A percentile compares a stretch with the other conserved stretches of the same genome.
Evolutionary conservation across 2,113 vertebrate species (phyloP).

Genomic region (Mesitornis unicolor): DNA sequence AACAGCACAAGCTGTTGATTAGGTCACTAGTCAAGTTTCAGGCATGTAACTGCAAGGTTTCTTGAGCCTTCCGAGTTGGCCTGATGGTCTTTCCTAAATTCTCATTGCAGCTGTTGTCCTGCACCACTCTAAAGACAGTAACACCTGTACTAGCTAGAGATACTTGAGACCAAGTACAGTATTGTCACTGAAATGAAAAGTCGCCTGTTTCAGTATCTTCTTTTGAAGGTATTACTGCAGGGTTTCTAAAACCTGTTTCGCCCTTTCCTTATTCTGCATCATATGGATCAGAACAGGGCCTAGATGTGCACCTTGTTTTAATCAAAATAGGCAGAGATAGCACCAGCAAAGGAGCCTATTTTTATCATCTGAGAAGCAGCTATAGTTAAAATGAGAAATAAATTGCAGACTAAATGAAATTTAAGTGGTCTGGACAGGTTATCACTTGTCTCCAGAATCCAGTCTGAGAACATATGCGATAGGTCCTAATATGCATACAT

Average conservation of each 20-base stretch:
- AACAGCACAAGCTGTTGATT: not conserved
- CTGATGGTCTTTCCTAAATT: not conserved
- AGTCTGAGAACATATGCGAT: not conserved
- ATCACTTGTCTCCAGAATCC: not conserved
- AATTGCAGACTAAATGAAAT: slow-evolving; percentile 3
- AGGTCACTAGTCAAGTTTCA: not conserved
- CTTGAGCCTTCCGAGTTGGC: not conserved
- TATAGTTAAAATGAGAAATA: slow-evolving; percentile 29
- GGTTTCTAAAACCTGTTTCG: not conserved
- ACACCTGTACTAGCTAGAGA: not conserved
- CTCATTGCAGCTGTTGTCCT: not conserved
- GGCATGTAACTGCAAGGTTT: not conserved
- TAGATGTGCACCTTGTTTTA: not conserved
- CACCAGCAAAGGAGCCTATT: not conserved
- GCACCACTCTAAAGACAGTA: not conserved
- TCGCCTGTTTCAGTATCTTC: not conserved
- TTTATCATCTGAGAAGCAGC: slow-evolving; percentile 52
- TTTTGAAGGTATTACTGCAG: not conserved
- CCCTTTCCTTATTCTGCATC: not conserved
- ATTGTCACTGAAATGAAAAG: not conserved
- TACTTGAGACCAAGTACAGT: not conserved
- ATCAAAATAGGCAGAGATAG: not conserved
- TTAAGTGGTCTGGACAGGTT: not conserved
- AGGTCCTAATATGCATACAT: not conserved
- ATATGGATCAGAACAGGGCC: not conserved